Evolutionary conservation across 2,113 vertebrate genomes (phyloP), one percentile per base, ranked within the genome.

Genomic region (Ciconia stormi): DNA sequence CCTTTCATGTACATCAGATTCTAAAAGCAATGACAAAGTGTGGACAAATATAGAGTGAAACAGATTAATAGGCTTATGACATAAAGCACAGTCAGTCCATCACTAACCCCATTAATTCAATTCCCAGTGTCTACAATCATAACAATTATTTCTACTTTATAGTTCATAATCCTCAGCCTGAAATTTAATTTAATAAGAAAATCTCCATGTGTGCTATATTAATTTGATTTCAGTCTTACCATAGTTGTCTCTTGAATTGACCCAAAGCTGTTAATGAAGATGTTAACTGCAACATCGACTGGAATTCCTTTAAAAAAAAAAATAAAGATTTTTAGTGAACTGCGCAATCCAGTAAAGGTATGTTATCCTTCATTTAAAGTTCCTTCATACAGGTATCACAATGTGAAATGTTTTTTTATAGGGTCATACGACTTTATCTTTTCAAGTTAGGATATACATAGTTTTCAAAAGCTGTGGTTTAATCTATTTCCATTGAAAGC

Each of bases 181-280:
- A 79, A 88, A 27, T 72, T 56, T 30, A 44, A 78, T 49, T 67
- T 69, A 71, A 23, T 50, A 73, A 27, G 55, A 93, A 87, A 92
- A 67, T 73, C 47, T 77, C 26, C 65, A 34, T 9, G 15, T 46
- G 30, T 20, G 18, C 44, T 38, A 34, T 52, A 89, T 47, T 23
- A 71, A 81, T 70, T 93, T 88, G 40, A 72, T 85, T 90, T 30
- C 36, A 90, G 34, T 93, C 98, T 99, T 98, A 99, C 99, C 99
- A 99, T 99, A 44, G 99, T 99, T 44, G 99, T 99, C 96, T 99
- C 99, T 95, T 99, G 99, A 97, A 99, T 99, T 56, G 99, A 99
- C 62, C 99, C 99, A 97, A 99, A 99, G 96, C 99, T 99, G 98
- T 99, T 99, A 98, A 99, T 99, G 98, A 99, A 99, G 97, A 99